phyloP scores from a whole-genome alignment of 2,888 invertebrate species.

The Tanytarsus gracilentus region DNA sequence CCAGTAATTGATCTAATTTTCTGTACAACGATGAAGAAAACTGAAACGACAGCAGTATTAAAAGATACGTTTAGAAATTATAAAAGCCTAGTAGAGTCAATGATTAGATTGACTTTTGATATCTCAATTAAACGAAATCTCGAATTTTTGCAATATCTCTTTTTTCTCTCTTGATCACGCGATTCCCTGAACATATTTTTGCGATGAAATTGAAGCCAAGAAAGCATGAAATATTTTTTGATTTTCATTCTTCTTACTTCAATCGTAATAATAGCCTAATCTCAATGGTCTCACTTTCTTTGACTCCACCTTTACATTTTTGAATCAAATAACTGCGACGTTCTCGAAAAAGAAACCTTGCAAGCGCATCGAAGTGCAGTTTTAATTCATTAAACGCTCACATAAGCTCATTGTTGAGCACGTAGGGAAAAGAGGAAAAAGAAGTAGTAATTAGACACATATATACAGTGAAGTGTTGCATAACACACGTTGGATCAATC shows the following conservation, averaged over 20 bases:
- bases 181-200: background rate
- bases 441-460: too few relatives aligned
- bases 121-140: too few relatives aligned
- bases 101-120: too few relatives aligned
- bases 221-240: background rate
- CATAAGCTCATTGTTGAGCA: constrained; percentile 10
- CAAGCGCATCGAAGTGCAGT: constrained; percentile 26
- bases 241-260: background rate
- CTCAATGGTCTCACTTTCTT: constrained; percentile 1
- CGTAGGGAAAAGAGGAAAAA: constrained; percentile 11
- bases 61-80: too few relatives aligned
- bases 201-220: background rate
- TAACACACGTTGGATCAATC: too few relatives aligned
- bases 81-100: too few relatives aligned
- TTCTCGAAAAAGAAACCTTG: constrained; percentile 23
- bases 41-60: background rate
- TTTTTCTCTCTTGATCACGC: too few relatives aligned
- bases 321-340: too few relatives aligned
- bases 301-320: background rate
- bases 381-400: constrained; percentile 4
- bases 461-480: too few relatives aligned
- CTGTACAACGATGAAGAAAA: background rate
- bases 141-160: too few relatives aligned
- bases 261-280: background rate
- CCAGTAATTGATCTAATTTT: constrained; percentile 1